A percentile compares a stretch with the other conserved stretches of the same genome.
Conservation (phyloP, 2,113 vertebrate species). For the Eleginops maclovinus region DNA sequence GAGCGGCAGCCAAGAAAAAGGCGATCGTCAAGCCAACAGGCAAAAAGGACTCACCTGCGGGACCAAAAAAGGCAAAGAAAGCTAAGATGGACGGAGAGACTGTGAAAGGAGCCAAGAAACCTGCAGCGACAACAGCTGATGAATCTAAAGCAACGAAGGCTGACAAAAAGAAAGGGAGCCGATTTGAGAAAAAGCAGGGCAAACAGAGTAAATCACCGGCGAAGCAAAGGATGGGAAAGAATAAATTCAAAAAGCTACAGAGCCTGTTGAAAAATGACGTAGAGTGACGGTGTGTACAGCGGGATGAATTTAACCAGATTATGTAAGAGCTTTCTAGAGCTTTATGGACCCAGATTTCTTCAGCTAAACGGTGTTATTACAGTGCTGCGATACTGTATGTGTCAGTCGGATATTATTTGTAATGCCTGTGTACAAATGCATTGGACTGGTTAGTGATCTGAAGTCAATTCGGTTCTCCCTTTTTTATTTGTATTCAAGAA, state of each 20-base stretch:
- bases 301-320: constrained; percentile 27
- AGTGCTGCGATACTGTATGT: not conserved
- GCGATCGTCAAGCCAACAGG: constrained; percentile 45
- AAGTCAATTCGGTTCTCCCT: not conserved
- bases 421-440: constrained; percentile 13
- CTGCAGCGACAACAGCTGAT: constrained; percentile 27
- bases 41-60: constrained; percentile 54
- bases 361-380: not conserved
- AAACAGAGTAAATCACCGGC: constrained; percentile 59
- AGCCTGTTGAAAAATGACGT: constrained; percentile 55
- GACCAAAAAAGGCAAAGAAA: constrained; percentile 78
- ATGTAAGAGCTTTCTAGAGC: constrained; percentile 31
- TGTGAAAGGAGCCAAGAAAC: constrained; percentile 58
- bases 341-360: constrained; percentile 6
- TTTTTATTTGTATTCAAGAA: constrained; percentile 45
- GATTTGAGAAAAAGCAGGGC: constrained; percentile 77
- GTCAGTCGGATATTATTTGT: constrained; percentile 21
- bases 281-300: constrained; percentile 36
- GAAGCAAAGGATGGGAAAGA: constrained; percentile 79
- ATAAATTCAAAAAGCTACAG: constrained; percentile 80
- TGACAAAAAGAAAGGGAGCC: constrained; percentile 62
- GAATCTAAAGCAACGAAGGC: constrained; percentile 54
- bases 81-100: constrained; percentile 70
- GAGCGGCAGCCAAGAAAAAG: constrained; percentile 40
- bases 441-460: constrained; percentile 3